A percentile compares a stretch with the other conserved stretches of the same genome.
These are phyloP conservation scores for Drosophila maculinotata DNA, from an alignment of 2,888 invertebrate genomes.

Conservation along the genomic window DNA sequence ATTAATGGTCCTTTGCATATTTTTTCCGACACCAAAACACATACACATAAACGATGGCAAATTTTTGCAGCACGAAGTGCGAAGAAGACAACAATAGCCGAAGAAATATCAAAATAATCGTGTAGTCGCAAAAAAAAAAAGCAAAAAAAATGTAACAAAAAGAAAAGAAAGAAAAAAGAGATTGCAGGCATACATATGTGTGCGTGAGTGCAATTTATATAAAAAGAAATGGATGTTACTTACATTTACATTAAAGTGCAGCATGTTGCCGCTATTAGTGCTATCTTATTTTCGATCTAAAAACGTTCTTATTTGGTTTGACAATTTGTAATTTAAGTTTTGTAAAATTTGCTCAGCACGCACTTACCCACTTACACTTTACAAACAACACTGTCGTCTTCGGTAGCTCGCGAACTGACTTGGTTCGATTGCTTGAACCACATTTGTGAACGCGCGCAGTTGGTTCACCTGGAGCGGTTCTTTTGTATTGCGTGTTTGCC, in stretches of 20 bases:
- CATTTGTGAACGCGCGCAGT: constrained; percentile 2
- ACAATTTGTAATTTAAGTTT: constrained; percentile 52
- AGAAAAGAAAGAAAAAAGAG: constrained; percentile 45
- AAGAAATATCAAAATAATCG: constrained; percentile 55
- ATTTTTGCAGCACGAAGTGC: constrained; percentile 39
- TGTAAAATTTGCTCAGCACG: constrained; percentile 60
- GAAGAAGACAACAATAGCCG: constrained; percentile 50
- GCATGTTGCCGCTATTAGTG: constrained; percentile 47
- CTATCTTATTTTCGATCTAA: constrained; percentile 42
- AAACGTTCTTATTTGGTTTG: constrained; percentile 61
- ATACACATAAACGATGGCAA: constrained; percentile 24
- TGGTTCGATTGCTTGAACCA: constrained; percentile 19
- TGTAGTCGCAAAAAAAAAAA: constrained; percentile 56
- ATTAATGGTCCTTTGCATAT: constrained; percentile 28
- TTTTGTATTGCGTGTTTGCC: neutral
- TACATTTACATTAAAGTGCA: constrained; percentile 40
- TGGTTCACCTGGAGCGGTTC: constrained; percentile 16
- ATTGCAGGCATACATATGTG: constrained; percentile 49
- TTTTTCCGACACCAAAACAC: constrained; percentile 36
- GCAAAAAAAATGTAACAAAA: constrained; percentile 39
- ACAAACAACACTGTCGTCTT: constrained; percentile 52
- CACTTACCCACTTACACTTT: constrained; percentile 52
- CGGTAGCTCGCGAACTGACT: constrained; percentile 17
- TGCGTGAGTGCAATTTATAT: constrained; percentile 29
- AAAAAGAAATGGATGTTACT: constrained; percentile 37